These are phyloP conservation scores for Seira ritae DNA, from an alignment of 2,888 invertebrate species.

Conservation along the genomic window DNA sequence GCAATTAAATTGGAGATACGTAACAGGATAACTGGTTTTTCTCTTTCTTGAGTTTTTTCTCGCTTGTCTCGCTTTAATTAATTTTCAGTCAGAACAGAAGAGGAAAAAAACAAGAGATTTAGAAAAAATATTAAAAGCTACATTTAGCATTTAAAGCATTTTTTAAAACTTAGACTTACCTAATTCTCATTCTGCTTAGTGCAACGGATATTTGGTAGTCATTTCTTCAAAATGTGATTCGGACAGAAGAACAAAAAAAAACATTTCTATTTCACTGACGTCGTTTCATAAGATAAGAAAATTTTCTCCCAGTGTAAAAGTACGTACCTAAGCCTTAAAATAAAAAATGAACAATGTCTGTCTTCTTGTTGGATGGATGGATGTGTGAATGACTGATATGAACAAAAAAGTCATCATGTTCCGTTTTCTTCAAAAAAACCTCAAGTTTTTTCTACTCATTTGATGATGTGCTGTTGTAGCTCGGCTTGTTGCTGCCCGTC, in stretches of 20 bases:
- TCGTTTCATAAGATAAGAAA: not conserved
- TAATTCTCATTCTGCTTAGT: not conserved
- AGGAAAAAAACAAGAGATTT: slow-evolving; percentile 24
- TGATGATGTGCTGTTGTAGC: not conserved
- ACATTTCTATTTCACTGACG: not conserved
- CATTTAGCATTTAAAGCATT: not conserved
- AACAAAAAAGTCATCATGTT: slow-evolving; percentile 43
- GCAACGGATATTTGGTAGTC: slow-evolving; percentile 19
- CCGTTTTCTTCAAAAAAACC: slow-evolving; percentile 12
- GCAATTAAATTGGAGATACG: slow-evolving; percentile 70
- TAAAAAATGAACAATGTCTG: slow-evolving; percentile 46
- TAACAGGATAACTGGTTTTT: slow-evolving; percentile 69
- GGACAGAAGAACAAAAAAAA: not conserved
- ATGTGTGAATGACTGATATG: slow-evolving; percentile 61
- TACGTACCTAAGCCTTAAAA: no score
- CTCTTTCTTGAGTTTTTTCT: slow-evolving; percentile 42
- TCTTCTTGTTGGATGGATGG: slow-evolving; percentile 57
- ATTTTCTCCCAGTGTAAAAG: no score
- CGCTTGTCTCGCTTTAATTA: slow-evolving; percentile 66
- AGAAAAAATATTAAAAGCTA: slow-evolving; percentile 1
- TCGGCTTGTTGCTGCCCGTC: slow-evolving; percentile 27
- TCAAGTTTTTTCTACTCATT: not conserved
- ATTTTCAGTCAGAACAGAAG: slow-evolving; percentile 62
- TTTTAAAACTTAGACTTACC: not conserved
- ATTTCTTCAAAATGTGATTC: slow-evolving; percentile 9